Evolutionary conservation across 92 coral and sea anemone species (phyloP).

Genomic region (Actinernus sp.): DNA sequence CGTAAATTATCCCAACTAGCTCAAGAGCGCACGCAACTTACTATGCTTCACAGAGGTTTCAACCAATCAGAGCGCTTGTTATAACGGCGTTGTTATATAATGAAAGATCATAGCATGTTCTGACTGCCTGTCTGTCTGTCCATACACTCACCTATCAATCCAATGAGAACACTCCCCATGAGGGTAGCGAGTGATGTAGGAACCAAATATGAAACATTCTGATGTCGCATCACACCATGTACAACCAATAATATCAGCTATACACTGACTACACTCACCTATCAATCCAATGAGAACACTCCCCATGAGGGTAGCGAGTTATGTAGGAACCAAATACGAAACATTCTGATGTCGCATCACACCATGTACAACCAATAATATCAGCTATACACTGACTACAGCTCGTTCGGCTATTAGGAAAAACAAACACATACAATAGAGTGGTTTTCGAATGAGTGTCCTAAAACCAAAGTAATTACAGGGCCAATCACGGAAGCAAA

Average conservation of each 20-base stretch:
- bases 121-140: no score
- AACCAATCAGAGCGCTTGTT: no score
- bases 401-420: constrained; percentile 41
- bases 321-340: constrained; percentile 65
- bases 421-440: no score
- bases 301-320: constrained; percentile 73
- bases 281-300: constrained; percentile 81
- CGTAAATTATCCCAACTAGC: no score
- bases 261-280: constrained; percentile 50
- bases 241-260: constrained; percentile 39
- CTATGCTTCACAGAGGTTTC: no score
- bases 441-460: no score
- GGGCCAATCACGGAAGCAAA: no score
- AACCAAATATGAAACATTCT: constrained; percentile 68
- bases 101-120: no score
- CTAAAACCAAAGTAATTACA: no score
- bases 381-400: constrained; percentile 77
- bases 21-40: no score
- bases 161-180: constrained; percentile 86
- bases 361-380: constrained; percentile 81
- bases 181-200: constrained; percentile 67
- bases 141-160: constrained; percentile 76
- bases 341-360: constrained; percentile 78
- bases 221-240: constrained; percentile 86
- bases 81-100: no score